Percentiles rank a stretch among this genome's conserved stretches.
Evolutionary conservation across 2,797 vertebrate species (phyloP).

Genomic region (Falco concolor): DNA sequence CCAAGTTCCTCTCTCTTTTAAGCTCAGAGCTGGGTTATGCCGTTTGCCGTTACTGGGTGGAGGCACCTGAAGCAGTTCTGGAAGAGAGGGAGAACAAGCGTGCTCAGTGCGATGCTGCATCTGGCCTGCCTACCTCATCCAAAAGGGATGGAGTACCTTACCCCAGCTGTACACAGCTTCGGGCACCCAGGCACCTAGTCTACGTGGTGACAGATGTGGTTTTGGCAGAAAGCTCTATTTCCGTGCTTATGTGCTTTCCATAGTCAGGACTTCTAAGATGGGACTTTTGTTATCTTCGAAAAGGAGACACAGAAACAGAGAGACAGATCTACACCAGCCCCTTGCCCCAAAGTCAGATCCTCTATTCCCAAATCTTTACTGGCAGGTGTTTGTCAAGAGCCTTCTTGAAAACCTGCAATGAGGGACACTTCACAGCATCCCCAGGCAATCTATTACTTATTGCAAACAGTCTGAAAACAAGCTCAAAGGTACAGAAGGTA

Average conservation of each 20-base stretch:
- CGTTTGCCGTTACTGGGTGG: neutral
- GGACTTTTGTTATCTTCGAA: neutral
- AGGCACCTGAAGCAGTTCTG: neutral
- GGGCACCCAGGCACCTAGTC: neutral
- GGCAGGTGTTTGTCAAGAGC: neutral
- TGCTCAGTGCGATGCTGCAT: neutral
- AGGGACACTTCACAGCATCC: neutral
- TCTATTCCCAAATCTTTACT: neutral
- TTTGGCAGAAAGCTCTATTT: neutral
- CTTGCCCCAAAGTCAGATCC: neutral
- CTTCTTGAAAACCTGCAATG: neutral
- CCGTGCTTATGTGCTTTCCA: neutral
- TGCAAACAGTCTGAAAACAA: neutral
- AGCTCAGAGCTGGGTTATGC: neutral
- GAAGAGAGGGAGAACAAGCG: neutral
- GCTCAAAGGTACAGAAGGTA: neutral
- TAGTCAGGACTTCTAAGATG: neutral
- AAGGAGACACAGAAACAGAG: neutral
- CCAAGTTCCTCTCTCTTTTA: neutral
- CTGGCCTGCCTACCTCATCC: neutral
- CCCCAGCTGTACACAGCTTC: neutral
- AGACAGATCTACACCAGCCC: neutral
- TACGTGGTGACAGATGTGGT: fast-evolving
- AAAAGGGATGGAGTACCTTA: neutral
- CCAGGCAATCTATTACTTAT: neutral